Percentiles rank a stretch among this genome's conserved stretches.
phyloP scores from a whole-genome alignment of 2,113 vertebrate species.

The Orientallactaga bullata region DNA sequence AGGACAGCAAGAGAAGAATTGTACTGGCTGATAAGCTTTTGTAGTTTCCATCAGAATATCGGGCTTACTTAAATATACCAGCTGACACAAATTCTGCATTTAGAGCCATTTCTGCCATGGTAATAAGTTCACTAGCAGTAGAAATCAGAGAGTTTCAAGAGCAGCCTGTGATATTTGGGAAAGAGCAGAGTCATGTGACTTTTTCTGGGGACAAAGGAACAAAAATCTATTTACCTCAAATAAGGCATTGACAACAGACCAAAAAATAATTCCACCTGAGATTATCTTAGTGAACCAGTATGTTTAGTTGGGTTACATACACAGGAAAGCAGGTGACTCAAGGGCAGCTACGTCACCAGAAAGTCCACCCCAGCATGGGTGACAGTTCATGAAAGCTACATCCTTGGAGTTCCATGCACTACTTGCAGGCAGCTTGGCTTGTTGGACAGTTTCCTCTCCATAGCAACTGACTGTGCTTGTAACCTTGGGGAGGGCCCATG shows the following conservation, averaged over 20 bases:
- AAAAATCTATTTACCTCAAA: too few species aligned
- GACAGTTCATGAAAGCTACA: background rate
- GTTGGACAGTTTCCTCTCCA: too few species aligned
- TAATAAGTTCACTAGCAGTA: background rate
- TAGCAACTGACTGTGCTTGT: background rate
- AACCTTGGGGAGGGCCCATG: too few species aligned
- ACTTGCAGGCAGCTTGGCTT: background rate
- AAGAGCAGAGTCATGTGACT: background rate
- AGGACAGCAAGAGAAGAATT: background rate
- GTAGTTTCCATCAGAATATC: background rate
- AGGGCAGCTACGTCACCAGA: background rate
- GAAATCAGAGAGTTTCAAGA: background rate
- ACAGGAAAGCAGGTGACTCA: background rate
- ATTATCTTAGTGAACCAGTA: background rate
- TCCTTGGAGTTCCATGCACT: background rate
- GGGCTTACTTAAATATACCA: background rate
- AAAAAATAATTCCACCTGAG: background rate
- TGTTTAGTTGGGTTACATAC: background rate
- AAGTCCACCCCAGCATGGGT: background rate
- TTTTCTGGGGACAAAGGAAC: background rate
- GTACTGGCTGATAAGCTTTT: background rate
- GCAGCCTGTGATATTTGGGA: too few species aligned
- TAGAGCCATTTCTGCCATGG: conserved; percentile 15
- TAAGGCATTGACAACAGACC: background rate
- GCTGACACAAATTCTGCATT: background rate